Percentiles rank a stretch among this genome's conserved stretches.
These are phyloP conservation scores for Synanthedon andrenaeformis DNA, from an alignment of 2,888 invertebrate genomes.

Conservation along the genomic window DNA sequence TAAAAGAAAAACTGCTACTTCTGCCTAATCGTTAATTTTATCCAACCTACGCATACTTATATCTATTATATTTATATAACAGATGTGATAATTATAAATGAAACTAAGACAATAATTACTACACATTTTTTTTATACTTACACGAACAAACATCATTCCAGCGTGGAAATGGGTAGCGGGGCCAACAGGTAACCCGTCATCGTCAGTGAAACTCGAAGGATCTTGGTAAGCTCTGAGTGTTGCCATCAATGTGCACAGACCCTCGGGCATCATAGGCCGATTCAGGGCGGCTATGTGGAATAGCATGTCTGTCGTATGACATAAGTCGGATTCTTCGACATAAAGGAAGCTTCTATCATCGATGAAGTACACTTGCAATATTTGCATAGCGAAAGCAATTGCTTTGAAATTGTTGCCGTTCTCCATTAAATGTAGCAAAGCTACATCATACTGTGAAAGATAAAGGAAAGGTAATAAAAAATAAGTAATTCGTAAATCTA, in stretches of 20 bases:
- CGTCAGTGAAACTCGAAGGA: slow-evolving; percentile 75
- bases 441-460: slow-evolving; percentile 76
- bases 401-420: slow-evolving; percentile 84
- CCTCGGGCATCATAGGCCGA: slow-evolving; percentile 85
- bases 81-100: too few species aligned
- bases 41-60: too few species aligned
- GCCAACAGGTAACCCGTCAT: slow-evolving; percentile 83
- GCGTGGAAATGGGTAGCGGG: slow-evolving; percentile 93
- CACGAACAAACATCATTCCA: slow-evolving; percentile 86
- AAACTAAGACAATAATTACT: neutral
- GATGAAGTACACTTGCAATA: slow-evolving; percentile 87
- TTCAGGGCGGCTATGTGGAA: slow-evolving; percentile 81
- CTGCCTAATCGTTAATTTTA: too few species aligned
- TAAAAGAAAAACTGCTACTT: too few species aligned
- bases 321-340: slow-evolving; percentile 86
- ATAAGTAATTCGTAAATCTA: too few species aligned
- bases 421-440: slow-evolving; percentile 88
- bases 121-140: slow-evolving; percentile 42
- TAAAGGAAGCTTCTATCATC: slow-evolving; percentile 83
- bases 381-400: slow-evolving; percentile 90
- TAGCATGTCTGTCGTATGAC: slow-evolving; percentile 87
- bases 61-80: too few species aligned
- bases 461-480: too few species aligned
- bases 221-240: slow-evolving; percentile 81
- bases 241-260: slow-evolving; percentile 84